phyloP scores from a whole-genome alignment of 1,140 invertebrate genomes.

The Myzus persicae region DNA sequence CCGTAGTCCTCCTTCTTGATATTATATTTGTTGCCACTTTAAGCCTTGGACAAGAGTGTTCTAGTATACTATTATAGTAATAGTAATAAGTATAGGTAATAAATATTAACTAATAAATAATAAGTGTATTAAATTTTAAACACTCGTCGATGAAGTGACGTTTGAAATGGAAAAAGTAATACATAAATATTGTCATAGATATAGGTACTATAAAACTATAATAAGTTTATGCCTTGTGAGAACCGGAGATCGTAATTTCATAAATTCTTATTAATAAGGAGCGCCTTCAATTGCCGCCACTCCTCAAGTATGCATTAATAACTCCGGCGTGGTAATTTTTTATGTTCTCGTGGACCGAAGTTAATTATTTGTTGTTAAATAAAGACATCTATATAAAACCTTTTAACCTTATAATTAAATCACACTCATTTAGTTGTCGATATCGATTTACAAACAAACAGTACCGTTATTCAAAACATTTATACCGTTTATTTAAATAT shows the following conservation, averaged over 20 bases:
- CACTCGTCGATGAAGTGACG: background rate
- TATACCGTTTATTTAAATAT: background rate
- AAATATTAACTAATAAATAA: background rate
- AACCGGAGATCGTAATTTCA: slow-evolving; percentile 14
- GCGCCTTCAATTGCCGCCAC: slow-evolving; percentile 18
- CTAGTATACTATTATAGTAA: background rate
- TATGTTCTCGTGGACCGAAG: background rate
- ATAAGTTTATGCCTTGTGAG: background rate
- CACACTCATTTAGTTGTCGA: background rate
- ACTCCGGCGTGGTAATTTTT: background rate
- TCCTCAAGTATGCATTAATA: slow-evolving; percentile 28
- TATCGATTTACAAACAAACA: slow-evolving; percentile 8
- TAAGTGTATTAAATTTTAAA: slow-evolving; percentile 25
- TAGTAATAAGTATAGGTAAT: no score
- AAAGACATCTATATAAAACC: background rate
- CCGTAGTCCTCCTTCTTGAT: no score
- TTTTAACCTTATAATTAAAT: slow-evolving; percentile 39
- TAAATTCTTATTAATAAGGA: slow-evolving; percentile 12
- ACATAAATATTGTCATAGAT: background rate
- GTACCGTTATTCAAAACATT: slow-evolving; percentile 5
- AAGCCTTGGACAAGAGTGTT: background rate
- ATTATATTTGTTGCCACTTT: no score
- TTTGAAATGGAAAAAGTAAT: background rate
- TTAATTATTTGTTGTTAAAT: slow-evolving; percentile 21
- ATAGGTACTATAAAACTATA: background rate